Conservation (phyloP, 2,888 invertebrate genomes). For the Agriopis leucophaearia region DNA sequence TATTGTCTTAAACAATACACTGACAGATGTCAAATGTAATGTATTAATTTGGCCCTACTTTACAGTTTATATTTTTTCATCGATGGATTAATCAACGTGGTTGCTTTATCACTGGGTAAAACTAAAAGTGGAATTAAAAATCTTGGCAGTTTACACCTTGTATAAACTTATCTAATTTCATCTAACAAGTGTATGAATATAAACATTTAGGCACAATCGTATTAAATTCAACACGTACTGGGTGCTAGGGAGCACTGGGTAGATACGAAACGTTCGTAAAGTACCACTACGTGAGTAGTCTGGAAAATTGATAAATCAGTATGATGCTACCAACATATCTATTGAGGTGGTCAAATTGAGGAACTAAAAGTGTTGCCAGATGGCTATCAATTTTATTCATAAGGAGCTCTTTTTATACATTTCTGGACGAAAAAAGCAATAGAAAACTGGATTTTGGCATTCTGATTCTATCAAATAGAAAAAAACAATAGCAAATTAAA, state of each 20-base stretch:
- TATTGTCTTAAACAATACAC: no score
- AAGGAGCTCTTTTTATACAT: no score
- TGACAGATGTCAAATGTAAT: no score
- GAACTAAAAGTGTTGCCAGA: no score
- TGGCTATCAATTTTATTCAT: no score
- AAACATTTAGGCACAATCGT: conserved; percentile 78
- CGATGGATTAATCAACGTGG: neutral
- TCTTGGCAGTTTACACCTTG: conserved; percentile 33
- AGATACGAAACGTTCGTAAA: conserved; percentile 46
- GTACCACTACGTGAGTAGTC: conserved; percentile 48
- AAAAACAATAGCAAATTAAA: no score
- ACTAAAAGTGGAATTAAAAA: conserved; percentile 4
- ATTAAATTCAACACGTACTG: conserved; percentile 68
- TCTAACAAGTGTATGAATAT: conserved; percentile 76
- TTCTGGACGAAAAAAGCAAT: no score
- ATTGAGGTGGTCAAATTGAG: no score
- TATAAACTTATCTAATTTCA: conserved; percentile 40
- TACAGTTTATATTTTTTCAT: neutral
- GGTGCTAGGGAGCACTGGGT: conserved; percentile 63
- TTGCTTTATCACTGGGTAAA: neutral
- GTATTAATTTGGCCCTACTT: no score
- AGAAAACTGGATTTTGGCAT: no score
- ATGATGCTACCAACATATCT: no score
- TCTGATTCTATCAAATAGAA: no score
- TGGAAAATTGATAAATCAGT: neutral